Conservation (phyloP, 2,797 vertebrate species). For the Chloroceryle amazona region DNA sequence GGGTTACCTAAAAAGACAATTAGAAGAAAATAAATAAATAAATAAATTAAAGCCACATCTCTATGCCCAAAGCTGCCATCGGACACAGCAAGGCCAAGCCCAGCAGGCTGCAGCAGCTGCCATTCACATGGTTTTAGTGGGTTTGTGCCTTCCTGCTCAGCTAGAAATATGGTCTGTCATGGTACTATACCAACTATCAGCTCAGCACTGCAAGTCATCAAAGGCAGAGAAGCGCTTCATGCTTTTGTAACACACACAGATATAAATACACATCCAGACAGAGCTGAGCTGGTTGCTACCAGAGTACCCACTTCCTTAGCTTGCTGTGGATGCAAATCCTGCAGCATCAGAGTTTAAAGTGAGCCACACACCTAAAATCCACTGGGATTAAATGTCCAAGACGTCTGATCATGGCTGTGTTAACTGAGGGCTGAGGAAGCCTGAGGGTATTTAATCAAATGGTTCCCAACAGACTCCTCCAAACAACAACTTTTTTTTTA, state of each 20-base stretch:
- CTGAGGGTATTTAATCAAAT: neutral
- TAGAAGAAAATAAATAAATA: neutral
- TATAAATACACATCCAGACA: neutral
- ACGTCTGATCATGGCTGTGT: neutral
- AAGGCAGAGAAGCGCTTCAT: neutral
- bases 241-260: neutral
- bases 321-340: neutral
- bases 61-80: neutral
- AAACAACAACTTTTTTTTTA: neutral
- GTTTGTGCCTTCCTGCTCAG: neutral
- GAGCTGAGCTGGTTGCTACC: neutral
- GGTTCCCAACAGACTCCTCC: neutral
- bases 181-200: neutral
- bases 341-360: neutral
- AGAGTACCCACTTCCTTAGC: neutral
- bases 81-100: neutral
- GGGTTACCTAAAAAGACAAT: neutral
- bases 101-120: neutral
- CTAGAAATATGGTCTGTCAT: neutral
- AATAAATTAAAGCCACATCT: neutral
- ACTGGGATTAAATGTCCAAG: neutral
- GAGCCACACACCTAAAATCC: neutral
- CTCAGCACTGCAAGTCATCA: neutral
- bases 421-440: neutral
- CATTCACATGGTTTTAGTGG: neutral